phyloP scores from a whole-genome alignment of 2,888 invertebrate species.

The Macrophya annulata region DNA sequence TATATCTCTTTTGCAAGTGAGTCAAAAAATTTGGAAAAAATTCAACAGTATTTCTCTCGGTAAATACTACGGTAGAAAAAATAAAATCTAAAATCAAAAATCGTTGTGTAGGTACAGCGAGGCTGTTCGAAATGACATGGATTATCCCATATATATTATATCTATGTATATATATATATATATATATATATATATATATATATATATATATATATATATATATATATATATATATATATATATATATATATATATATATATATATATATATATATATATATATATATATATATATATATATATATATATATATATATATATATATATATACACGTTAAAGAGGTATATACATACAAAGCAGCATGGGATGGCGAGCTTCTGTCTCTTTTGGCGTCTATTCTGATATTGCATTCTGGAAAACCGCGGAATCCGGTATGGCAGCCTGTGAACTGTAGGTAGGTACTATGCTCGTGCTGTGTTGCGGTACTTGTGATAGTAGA shows the following conservation, averaged over 20 bases:
- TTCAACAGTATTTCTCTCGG: no score
- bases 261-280: not conserved
- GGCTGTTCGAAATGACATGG: no score
- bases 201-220: not conserved
- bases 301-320: not conserved
- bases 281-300: not conserved
- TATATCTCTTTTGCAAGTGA: no score
- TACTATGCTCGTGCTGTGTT: not conserved
- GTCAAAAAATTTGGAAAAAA: no score
- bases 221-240: not conserved
- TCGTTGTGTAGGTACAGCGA: no score
- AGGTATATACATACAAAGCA: not conserved
- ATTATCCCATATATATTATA: no score
- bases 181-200: not conserved
- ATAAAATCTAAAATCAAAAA: no score
- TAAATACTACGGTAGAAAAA: no score
- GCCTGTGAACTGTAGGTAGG: not conserved
- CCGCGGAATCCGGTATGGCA: conserved; percentile 48
- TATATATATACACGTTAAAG: not conserved
- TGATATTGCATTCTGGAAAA: conserved; percentile 55
- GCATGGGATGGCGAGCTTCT: not conserved
- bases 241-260: not conserved
- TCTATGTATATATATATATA: not conserved
- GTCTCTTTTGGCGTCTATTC: conserved; percentile 16
- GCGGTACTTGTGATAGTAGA: not conserved